Base-by-base conservation (phyloP, 2,888 invertebrate genomes). In the Sylvicola cinctus region DNA sequence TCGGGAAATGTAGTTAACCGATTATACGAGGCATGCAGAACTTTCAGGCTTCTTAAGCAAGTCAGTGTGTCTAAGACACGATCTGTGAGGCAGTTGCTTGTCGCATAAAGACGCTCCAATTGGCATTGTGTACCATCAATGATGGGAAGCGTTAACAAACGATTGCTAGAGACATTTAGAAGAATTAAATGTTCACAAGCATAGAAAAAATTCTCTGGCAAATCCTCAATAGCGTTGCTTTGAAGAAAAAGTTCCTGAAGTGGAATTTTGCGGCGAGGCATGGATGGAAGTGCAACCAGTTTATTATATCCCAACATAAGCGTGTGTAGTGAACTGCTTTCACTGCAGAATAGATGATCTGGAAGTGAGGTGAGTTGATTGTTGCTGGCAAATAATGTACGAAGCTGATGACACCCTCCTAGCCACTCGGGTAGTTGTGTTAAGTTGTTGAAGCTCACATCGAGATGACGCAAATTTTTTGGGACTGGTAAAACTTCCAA, bases 141-240 rank as follows among this genome's bases (percentile, higher is more conserved):
- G 36, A 65, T 66, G 2, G 81, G 78, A 41, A 83, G 53, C 35
- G 74, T 68, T 42, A 66, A 70, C 16, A 83, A 49, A 41, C 76
- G 68, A 52, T 85, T 85, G 50, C 81, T 81, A 3, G 84, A 76
- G 27, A 79, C 61, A 55, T 85, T 85, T 34, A 85, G 51, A 3
- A 74, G 65, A 42, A 67, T 69, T 41, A 85, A 58, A 41, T 65
- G 61, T 35, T 66, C 62, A 41, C 72, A 65, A 4, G 66, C 70
- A 38, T 67, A 66, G 49, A 84, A 83, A 48, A 84, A 77, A 47
- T 75, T 78, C 39, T 71, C 71, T 7, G 84, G 81, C 36, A 84
- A 54, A 3, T 66, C 63, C 35, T 77, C 71, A 43, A 84, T 62
- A 42, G 73, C 74, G 52, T 84, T 84, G 48, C 77, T 77, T 49